Conservation (phyloP, 2,113 vertebrate genomes). For the Clarias gariepinus region DNA sequence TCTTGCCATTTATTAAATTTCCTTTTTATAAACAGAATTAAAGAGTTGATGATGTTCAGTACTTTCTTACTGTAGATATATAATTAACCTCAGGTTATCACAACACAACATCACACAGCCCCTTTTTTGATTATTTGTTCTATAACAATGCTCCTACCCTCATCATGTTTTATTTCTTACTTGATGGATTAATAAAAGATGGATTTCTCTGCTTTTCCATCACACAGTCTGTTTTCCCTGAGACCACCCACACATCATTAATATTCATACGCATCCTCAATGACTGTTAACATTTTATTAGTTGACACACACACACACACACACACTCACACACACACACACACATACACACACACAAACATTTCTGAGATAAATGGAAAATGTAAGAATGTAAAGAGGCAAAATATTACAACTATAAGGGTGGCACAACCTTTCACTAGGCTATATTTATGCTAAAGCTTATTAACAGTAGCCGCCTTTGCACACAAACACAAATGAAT, state of each 20-base stretch:
- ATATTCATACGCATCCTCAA: background rate
- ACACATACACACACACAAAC: background rate
- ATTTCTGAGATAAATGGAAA: background rate
- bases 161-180: background rate
- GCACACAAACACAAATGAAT: background rate
- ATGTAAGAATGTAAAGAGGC: background rate
- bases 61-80: background rate
- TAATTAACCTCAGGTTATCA: background rate
- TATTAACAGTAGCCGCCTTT: background rate
- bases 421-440: background rate
- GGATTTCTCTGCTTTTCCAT: background rate
- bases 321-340: too few relatives aligned
- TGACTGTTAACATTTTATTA: background rate
- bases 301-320: background rate
- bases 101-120: background rate
- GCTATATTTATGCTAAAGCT: background rate
- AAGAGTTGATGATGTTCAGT: background rate
- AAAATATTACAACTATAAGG: background rate
- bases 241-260: background rate
- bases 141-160: background rate
- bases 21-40: background rate
- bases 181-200: background rate
- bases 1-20: background rate
- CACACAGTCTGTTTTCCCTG: background rate
- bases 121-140: background rate